Conservation (phyloP, 2,113 vertebrate species). For the Nicator chloris region DNA sequence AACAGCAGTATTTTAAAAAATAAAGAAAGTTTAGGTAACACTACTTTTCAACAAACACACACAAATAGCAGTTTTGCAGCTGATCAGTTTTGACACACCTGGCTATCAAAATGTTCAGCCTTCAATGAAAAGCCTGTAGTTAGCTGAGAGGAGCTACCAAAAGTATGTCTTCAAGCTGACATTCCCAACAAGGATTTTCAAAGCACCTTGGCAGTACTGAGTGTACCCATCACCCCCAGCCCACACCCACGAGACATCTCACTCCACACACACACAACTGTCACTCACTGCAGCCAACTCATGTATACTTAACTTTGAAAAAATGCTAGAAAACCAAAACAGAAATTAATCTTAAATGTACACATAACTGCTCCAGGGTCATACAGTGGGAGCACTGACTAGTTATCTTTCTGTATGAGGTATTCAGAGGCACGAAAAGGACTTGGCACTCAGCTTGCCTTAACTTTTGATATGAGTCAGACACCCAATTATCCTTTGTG, state of each 20-base stretch:
- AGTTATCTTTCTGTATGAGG: not conserved
- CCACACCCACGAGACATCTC: not conserved
- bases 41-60: not conserved
- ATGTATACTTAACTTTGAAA: not conserved
- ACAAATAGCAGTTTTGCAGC: not conserved
- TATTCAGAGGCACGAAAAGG: not conserved
- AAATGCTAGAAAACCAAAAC: not conserved
- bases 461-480: conserved; percentile 20
- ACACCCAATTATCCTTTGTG: conserved; percentile 14
- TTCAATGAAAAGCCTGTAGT: not conserved
- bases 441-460: not conserved
- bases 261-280: not conserved
- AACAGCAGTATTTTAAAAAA: not conserved
- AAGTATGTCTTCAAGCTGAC: not conserved
- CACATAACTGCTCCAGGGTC: not conserved
- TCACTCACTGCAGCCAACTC: not conserved
- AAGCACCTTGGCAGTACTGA: not conserved
- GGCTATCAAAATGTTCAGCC: not conserved
- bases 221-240: not conserved
- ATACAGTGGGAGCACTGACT: not conserved
- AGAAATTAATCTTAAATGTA: not conserved
- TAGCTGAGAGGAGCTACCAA: not conserved
- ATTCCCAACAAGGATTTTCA: not conserved
- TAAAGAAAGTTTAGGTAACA: not conserved
- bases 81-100: not conserved